Base-by-base conservation (phyloP, 2,797 vertebrate genomes). In the Lithobates pipiens region DNA sequence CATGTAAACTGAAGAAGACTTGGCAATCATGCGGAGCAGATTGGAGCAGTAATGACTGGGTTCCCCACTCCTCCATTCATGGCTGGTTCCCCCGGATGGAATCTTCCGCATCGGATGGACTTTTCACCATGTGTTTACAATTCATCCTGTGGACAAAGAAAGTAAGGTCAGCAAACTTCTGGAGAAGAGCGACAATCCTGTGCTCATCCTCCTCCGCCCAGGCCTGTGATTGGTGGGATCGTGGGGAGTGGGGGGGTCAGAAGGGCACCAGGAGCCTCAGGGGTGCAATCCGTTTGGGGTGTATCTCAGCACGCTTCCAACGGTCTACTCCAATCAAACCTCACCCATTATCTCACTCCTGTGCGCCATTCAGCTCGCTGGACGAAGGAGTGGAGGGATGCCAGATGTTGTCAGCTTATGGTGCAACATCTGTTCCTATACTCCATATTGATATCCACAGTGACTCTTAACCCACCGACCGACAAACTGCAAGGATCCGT, bases 231-330 rank as follows among this genome's bases (percentile, higher is more conserved):
- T 70, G 74, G 82, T 68, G 63, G 21, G 73, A 83, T 75, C 10
- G 34, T 10, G 29, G 63, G 82, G 74, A 69, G 82, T 70, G 82
- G 44, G 39, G 36, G 82, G 63, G 50, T 25, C 13, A 77, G 54
- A 50, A 77, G 44, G 67, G 44, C 65, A 70, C 34, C 34, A 16
- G 23, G 23, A 71, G 27, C 29, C 82, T 21, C 82, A 1, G n/a
- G 82, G 29, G 82, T 27, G 63, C 73, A 54, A 70, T 83, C 11
- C 25, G 67, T 83, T 70, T 70, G 82, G 80, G 74, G 82, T 83
- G 82, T 83, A 76, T 83, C 82, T 67, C 82, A 25, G 73, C 82
- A 76, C 9, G 81, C 81, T 83, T 76, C 82, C 73, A 83, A 83
- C 77, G 65, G 74, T 44, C 46, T n/a, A 5, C 63, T 76, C 21